phyloP scores from a whole-genome alignment of 2,113 vertebrate species.

The Theropithecus gelada region DNA sequence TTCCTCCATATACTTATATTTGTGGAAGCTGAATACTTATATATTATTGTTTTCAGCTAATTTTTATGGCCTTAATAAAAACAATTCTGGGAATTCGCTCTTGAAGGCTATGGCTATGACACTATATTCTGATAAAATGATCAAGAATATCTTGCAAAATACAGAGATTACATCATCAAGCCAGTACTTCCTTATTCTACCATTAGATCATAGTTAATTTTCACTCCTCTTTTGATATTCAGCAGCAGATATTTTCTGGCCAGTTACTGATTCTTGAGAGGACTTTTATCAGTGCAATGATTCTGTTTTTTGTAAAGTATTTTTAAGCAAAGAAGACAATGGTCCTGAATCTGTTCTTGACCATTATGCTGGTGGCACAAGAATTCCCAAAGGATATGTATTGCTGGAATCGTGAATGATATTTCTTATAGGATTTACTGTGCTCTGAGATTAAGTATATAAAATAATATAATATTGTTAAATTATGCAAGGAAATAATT shows the following conservation, averaged over 20 bases:
- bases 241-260: not conserved
- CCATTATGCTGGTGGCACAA: not conserved
- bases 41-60: not conserved
- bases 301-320: not conserved
- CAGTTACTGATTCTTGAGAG: not conserved
- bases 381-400: not conserved
- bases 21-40: not conserved
- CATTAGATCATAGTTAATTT: slow-evolving; percentile 17
- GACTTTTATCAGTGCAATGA: not conserved
- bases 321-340: not conserved
- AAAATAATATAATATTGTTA: not conserved
- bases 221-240: not conserved
- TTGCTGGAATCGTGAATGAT: not conserved
- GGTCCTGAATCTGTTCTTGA: not conserved
- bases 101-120: not conserved
- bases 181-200: not conserved
- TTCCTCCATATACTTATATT: not conserved
- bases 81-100: not conserved
- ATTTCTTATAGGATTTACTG: not conserved
- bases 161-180: not conserved
- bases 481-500: not conserved
- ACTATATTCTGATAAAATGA: not conserved
- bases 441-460: not conserved
- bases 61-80: not conserved
- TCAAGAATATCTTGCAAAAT: not conserved